Percentiles rank a stretch among this genome's conserved stretches.
Evolutionary conservation across 2,113 vertebrate species (phyloP).

Genomic region (Clarias batrachus): DNA sequence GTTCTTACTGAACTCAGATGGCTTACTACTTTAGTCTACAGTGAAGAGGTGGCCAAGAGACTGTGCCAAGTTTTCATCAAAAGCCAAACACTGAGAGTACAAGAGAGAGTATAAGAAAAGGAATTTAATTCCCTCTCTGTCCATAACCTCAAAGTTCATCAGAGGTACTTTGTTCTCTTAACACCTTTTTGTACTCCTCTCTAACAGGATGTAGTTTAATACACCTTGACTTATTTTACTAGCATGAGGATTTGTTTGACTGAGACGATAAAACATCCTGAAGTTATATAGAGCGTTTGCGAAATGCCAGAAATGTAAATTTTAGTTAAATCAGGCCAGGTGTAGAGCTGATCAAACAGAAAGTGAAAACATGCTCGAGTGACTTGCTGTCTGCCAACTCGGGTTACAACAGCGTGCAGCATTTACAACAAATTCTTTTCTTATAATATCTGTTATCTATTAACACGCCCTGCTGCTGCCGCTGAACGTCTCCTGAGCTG

Average conservation of each 20-base stretch:
- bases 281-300: not conserved
- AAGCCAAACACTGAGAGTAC: not conserved
- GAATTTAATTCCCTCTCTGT: not conserved
- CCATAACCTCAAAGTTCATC: not conserved
- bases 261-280: not conserved
- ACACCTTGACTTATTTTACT: not conserved
- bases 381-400: not conserved
- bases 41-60: not conserved
- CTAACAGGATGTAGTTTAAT: not conserved
- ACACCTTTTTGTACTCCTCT: not conserved
- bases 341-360: not conserved
- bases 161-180: not conserved
- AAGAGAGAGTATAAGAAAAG: not conserved
- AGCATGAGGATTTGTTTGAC: not conserved
- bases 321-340: not conserved
- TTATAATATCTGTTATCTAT: not conserved
- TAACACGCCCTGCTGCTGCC: not conserved
- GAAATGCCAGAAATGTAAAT: not conserved
- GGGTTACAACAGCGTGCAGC: not conserved
- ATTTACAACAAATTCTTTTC: not conserved
- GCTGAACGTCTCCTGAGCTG: not conserved
- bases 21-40: not conserved
- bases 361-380: not conserved
- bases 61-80: constrained; percentile 3
- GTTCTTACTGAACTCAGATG: not conserved